phyloP scores from a whole-genome alignment of 2,888 invertebrate species.

The Ashinkailepas kermadecensis region DNA sequence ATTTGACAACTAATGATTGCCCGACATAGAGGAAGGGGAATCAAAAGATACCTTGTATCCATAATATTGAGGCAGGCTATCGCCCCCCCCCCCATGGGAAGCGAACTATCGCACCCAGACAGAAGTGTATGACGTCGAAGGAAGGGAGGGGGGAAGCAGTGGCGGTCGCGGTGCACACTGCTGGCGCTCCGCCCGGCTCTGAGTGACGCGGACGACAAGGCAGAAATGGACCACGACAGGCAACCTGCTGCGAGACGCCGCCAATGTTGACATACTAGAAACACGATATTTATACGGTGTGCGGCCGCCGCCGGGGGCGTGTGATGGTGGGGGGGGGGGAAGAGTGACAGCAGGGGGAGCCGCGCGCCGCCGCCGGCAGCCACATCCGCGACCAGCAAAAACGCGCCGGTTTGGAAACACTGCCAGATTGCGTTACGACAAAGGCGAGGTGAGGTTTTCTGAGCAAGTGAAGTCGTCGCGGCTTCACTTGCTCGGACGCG shows the following conservation, averaged over 20 bases:
- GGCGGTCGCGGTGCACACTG: background rate
- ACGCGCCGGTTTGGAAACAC: background rate
- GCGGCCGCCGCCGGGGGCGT: background rate
- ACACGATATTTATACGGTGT: conserved; percentile 11
- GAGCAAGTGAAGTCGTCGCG: background rate
- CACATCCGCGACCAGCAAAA: background rate
- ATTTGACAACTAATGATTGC: too few relatives aligned
- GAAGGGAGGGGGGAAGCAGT: too few relatives aligned
- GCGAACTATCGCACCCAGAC: too few relatives aligned
- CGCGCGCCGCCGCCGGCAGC: background rate
- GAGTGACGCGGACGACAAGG: background rate
- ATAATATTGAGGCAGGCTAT: too few relatives aligned
- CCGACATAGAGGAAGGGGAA: too few relatives aligned
- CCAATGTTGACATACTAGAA: background rate
- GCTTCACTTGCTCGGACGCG: background rate
- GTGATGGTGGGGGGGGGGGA: background rate
- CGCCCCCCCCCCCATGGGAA: too few relatives aligned
- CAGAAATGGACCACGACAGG: conserved; percentile 7
- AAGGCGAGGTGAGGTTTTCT: background rate
- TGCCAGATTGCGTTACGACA: background rate
- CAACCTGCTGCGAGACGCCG: background rate
- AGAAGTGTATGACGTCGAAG: too few relatives aligned
- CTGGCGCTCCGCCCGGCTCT: background rate
- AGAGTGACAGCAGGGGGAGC: background rate
- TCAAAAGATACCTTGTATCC: too few relatives aligned